Conservation (phyloP, 2,888 invertebrate species). For the Tribolium freemani region DNA sequence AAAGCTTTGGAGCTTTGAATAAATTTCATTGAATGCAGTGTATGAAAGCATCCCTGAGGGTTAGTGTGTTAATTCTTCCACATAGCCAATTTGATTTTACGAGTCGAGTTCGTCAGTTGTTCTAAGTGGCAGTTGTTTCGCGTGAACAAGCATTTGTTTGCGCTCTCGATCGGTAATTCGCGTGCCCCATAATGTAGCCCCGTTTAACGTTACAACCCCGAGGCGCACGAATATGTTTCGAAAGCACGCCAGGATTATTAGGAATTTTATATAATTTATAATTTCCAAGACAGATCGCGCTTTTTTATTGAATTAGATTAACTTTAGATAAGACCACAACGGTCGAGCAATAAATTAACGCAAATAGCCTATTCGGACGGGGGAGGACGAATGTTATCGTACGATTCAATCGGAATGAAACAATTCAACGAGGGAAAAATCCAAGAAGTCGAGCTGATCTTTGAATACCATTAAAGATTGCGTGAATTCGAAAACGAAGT, state of each 20-base stretch:
- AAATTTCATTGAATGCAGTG: neutral
- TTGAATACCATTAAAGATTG: conserved; percentile 26
- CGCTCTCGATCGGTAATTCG: conserved; percentile 69
- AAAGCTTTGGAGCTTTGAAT: no score
- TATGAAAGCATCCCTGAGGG: conserved; percentile 7
- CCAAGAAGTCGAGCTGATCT: conserved; percentile 3
- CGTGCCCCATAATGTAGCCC: conserved; percentile 67
- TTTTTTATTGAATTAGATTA: conserved; percentile 46
- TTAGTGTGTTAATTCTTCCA: conserved; percentile 22
- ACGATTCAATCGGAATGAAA: conserved; percentile 31
- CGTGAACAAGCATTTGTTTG: conserved; percentile 69
- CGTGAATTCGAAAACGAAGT: conserved; percentile 4
- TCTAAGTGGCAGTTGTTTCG: conserved; percentile 68
- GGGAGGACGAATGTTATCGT: conserved; percentile 38
- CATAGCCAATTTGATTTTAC: conserved; percentile 61
- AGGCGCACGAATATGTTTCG: conserved; percentile 64
- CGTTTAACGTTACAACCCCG: conserved; percentile 68
- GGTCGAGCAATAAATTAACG: conserved; percentile 43
- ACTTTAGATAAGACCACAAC: conserved; percentile 36
- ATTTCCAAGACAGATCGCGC: conserved; percentile 60
- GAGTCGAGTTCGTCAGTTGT: conserved; percentile 64
- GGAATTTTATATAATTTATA: conserved; percentile 63
- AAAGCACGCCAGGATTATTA: conserved; percentile 64
- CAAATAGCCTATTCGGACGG: conserved; percentile 36
- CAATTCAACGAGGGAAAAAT: conserved; percentile 21